Base-by-base conservation (phyloP, 2,113 vertebrate genomes). In the Oryzias melastigma region DNA sequence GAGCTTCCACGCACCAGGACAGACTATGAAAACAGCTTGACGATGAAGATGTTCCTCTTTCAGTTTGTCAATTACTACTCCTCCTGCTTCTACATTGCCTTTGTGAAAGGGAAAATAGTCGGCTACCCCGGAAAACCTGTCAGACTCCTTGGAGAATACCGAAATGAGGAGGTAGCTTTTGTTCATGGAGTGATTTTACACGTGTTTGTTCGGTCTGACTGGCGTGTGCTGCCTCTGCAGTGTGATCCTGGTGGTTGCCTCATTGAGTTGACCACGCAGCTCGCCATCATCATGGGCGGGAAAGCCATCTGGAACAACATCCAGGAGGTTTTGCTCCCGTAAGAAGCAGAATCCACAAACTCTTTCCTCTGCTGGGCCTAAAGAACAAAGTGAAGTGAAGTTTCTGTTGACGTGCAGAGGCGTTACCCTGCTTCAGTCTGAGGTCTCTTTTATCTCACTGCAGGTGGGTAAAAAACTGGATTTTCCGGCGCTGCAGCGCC, bases 31-130 rank as follows among this genome's bases (percentile, higher is more conserved):
- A 96, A 98, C 82, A 97, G 95, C 77, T 69, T 98, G 53, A 98
- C 96, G 17, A 91, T 94, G 87, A 98, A 98, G 93, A 98, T 97
- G 95, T 98, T 98, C 86, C 89, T 97, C 63, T 97, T 98, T 83
- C 95, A 97, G 65, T 98, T 98, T 49, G 95, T 97, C 85, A 97
- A 98, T 89, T 98, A 98, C 70, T 98, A 97, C 79, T 97, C 96
- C 19, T 97, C 95, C 0, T 98, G 96, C 62, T 96, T 98, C 91
- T 98, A 98, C 79, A 96, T 98, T 55, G 96, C 95, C 2, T 98
- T 98, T 62, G 93, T 93, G 56, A 98, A 98, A 87, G 96, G 96
- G 57, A 98, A 95, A 85, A 92, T 92, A 35, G 95, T 97, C 0
- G 93, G 96, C 22, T 90, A 91, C 61, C 96, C 96, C 8, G 95